phyloP scores from a whole-genome alignment of 2,888 invertebrate genomes.

The Pyrrhosoma nymphula region DNA sequence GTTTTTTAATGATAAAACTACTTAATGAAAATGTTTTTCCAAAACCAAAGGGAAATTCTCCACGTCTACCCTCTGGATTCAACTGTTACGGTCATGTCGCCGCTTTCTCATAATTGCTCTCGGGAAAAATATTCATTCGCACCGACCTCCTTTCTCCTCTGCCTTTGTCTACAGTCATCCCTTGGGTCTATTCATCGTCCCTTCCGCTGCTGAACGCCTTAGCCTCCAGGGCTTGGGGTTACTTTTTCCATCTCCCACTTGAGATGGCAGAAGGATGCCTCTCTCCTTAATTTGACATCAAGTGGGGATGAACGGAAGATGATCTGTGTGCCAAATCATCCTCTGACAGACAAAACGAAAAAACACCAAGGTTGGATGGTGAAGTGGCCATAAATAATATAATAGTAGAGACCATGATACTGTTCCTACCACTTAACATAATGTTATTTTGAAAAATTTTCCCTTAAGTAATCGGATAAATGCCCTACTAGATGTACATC shows the following conservation, averaged over 20 bases:
- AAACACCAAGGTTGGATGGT: too few relatives aligned
- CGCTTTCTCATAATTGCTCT: background rate
- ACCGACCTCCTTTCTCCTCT: background rate
- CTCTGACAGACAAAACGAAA: too few relatives aligned
- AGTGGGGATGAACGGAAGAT: background rate
- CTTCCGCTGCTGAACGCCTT: background rate
- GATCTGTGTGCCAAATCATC: too few relatives aligned
- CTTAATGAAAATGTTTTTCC: too few relatives aligned
- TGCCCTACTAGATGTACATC: too few relatives aligned
- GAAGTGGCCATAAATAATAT: too few relatives aligned
- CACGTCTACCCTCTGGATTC: background rate
- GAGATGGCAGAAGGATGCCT: background rate
- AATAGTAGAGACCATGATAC: too few relatives aligned
- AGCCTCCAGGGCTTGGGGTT: background rate
- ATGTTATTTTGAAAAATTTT: too few relatives aligned
- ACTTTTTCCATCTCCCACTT: background rate
- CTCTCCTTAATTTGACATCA: background rate
- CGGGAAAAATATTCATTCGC: background rate
- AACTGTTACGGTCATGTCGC: background rate
- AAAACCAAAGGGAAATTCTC: too few relatives aligned
- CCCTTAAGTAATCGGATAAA: too few relatives aligned
- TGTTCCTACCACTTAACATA: too few relatives aligned
- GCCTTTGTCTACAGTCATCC: background rate
- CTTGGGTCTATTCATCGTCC: background rate
- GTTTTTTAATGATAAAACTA: too few relatives aligned